phyloP scores from a whole-genome alignment of 2,113 vertebrate genomes.

The Phaethon lepturus region DNA sequence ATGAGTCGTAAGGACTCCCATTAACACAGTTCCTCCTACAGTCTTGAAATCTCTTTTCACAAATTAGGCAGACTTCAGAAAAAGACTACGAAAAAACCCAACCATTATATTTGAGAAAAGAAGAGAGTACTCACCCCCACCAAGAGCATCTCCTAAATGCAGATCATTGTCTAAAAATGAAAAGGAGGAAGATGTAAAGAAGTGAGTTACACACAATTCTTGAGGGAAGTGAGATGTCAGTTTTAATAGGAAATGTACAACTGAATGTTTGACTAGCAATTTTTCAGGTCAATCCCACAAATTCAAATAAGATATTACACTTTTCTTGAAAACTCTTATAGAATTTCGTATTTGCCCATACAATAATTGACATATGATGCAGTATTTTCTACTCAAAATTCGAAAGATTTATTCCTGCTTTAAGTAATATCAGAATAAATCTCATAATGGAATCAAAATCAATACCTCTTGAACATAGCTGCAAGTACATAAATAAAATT shows the following conservation, averaged over 20 bases:
- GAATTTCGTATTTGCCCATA: neutral
- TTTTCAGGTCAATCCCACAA: neutral
- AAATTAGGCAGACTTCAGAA: neutral
- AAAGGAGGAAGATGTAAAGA: neutral
- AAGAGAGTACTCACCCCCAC: slow-evolving; percentile 39
- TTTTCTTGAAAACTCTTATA: neutral
- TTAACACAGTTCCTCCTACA: neutral
- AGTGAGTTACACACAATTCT: neutral
- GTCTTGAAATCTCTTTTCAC: neutral
- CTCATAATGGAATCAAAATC: neutral
- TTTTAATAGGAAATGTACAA: neutral
- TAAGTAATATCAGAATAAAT: neutral
- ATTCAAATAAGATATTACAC: neutral
- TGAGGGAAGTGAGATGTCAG: neutral
- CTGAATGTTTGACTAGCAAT: neutral
- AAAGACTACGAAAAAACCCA: neutral
- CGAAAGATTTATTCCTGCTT: neutral
- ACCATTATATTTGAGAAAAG: neutral
- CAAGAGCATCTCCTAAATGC: slow-evolving; percentile 56
- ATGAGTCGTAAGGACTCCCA: neutral
- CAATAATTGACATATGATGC: neutral
- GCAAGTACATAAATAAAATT: neutral
- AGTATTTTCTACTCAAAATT: neutral
- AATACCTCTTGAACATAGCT: neutral
- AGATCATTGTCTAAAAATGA: slow-evolving; percentile 49